Conservation (phyloP, 2,797 vertebrate genomes). For the Sphenopsis melanotis region DNA sequence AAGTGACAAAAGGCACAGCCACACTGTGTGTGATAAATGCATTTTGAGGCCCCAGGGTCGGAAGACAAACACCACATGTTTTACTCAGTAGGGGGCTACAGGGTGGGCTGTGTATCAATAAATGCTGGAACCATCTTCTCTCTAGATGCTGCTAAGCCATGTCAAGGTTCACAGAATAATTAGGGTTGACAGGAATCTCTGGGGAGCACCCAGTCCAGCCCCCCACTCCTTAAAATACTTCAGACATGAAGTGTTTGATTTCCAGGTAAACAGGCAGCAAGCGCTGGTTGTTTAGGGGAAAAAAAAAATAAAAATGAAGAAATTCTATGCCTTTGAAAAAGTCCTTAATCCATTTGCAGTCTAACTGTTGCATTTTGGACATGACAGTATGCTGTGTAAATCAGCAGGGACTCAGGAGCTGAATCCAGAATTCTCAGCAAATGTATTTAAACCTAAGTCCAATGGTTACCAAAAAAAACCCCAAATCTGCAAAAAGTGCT, state of each 20-base stretch:
- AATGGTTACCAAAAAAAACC: not conserved
- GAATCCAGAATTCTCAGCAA: not conserved
- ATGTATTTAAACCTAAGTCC: not conserved
- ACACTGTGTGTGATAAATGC: not conserved
- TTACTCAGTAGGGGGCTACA: not conserved
- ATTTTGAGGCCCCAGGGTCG: not conserved
- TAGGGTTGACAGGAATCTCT: not conserved
- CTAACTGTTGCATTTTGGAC: not conserved
- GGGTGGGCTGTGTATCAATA: not conserved
- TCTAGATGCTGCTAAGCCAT: not conserved
- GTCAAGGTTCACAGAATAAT: not conserved
- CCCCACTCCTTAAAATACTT: not conserved
- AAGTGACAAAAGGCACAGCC: not conserved
- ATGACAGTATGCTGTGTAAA: not conserved
- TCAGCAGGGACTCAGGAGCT: not conserved
- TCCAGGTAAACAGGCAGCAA: not conserved
- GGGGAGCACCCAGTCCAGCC: not conserved
- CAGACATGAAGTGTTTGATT: not conserved
- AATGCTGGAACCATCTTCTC: not conserved
- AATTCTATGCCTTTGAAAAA: not conserved
- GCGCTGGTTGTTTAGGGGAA: not conserved
- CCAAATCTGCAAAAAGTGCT: not conserved
- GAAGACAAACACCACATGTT: not conserved
- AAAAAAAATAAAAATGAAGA: not conserved
- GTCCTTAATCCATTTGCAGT: not conserved